These are phyloP conservation scores for Eilema griseolum DNA, from an alignment of 2,888 invertebrate genomes.

Conservation along the genomic window DNA sequence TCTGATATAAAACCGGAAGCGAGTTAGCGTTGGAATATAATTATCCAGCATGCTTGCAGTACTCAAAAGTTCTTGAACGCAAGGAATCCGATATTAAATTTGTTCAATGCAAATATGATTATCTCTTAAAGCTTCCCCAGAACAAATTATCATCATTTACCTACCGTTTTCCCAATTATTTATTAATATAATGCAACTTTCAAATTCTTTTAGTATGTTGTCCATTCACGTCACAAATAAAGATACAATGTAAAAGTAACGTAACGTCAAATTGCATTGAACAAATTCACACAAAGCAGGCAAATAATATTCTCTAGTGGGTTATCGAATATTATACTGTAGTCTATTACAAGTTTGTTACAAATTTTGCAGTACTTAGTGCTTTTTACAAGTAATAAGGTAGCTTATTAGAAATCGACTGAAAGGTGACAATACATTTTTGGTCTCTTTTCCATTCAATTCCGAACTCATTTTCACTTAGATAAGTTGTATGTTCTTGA, in stretches of 20 bases:
- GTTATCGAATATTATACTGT: conserved; percentile 32
- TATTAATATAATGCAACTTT: no score
- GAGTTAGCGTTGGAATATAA: neutral
- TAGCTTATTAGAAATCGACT: conserved; percentile 76
- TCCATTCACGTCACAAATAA: no score
- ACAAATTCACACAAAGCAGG: neutral
- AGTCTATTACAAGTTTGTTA: conserved; percentile 47
- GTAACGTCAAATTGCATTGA: neutral
- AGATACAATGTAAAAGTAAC: no score
- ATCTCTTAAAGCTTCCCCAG: no score
- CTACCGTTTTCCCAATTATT: no score
- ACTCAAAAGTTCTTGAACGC: neutral
- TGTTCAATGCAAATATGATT: no score
- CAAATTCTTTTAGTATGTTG: no score
- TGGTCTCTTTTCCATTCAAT: conserved; percentile 70
- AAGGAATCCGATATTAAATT: no score
- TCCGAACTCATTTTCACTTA: conserved; percentile 53
- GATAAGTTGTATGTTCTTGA: conserved; percentile 54
- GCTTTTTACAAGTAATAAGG: conserved; percentile 61
- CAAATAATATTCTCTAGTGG: neutral
- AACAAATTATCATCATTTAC: no score
- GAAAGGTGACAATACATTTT: conserved; percentile 81
- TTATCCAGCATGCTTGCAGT: no score
- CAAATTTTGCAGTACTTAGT: conserved; percentile 69
- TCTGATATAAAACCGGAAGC: neutral